A percentile compares a stretch with the other conserved stretches of the same genome.
Conservation (phyloP, 2,797 vertebrate species). For the Pangasius macronema region DNA sequence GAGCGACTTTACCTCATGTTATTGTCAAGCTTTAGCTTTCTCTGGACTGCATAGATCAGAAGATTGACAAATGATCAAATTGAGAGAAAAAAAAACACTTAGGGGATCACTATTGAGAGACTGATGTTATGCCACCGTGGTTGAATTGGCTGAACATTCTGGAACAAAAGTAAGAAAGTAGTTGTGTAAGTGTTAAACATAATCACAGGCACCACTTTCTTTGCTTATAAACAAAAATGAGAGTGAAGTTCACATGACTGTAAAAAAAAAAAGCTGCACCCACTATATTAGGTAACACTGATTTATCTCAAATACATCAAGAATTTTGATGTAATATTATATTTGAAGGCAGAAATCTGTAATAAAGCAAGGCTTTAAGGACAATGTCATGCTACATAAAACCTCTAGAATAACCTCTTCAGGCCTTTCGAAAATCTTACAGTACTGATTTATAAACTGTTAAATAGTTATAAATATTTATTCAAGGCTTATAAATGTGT, state of each 20-base stretch:
- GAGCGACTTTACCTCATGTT: slow-evolving; percentile 6
- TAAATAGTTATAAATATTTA: background rate
- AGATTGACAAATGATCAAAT: background rate
- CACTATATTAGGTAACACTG: background rate
- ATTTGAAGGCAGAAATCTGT: background rate
- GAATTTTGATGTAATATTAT: background rate
- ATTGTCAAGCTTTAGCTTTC: slow-evolving; percentile 1
- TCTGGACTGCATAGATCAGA: background rate
- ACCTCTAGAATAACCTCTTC: background rate
- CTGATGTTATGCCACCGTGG: background rate
- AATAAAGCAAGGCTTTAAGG: background rate
- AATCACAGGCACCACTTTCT: background rate
- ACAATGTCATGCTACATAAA: background rate
- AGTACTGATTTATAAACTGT: background rate
- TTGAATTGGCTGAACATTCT: slow-evolving; percentile 6
- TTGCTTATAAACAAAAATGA: background rate
- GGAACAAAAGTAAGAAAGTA: slow-evolving; percentile 8
- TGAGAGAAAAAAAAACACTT: background rate
- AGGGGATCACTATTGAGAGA: background rate
- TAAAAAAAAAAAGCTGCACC: background rate
- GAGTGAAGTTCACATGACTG: background rate
- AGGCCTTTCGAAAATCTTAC: background rate
- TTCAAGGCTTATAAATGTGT: background rate
- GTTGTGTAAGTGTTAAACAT: background rate
- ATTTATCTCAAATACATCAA: slow-evolving; percentile 1